Evolutionary conservation across 2,888 invertebrate species (phyloP).

Genomic region (Diogma glabrata): DNA sequence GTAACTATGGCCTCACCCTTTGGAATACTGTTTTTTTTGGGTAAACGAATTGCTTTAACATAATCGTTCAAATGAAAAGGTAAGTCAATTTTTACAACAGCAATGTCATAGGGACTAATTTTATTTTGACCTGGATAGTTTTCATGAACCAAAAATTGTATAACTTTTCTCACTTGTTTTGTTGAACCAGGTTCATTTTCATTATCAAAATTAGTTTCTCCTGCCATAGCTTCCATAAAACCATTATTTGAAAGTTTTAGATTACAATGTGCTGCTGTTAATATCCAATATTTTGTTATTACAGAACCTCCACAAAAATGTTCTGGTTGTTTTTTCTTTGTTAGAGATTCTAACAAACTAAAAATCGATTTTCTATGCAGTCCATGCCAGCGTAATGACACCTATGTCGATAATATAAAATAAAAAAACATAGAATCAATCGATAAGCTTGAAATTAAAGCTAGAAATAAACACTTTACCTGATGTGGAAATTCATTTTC

Average conservation of each 20-base stretch:
- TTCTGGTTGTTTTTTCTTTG: neutral
- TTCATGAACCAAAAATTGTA: conserved; percentile 3
- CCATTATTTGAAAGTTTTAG: neutral
- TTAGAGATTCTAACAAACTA: too few relatives aligned
- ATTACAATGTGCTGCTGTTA: conserved; percentile 5
- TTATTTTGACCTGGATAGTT: conserved; percentile 6
- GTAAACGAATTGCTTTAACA: neutral
- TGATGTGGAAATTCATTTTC: too few relatives aligned
- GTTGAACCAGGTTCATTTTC: neutral
- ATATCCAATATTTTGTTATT: neutral
- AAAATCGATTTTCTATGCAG: too few relatives aligned
- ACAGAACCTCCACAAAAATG: conserved; percentile 7
- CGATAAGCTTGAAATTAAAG: too few relatives aligned
- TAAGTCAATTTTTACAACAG: neutral
- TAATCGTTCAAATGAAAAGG: conserved; percentile 7
- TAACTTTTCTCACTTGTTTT: neutral
- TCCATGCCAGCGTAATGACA: conserved; percentile 5
- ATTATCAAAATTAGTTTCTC: conserved; percentile 1
- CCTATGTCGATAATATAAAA: too few relatives aligned
- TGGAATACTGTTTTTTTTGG: neutral
- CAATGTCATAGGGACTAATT: neutral
- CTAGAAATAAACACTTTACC: too few relatives aligned
- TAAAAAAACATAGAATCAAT: too few relatives aligned
- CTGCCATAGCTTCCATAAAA: conserved; percentile 4
- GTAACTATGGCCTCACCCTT: neutral